Evolutionary conservation across 1,140 invertebrate genomes (phyloP), one percentile per base, ranked within the genome.

Genomic region (Zaprionus davidi): DNA sequence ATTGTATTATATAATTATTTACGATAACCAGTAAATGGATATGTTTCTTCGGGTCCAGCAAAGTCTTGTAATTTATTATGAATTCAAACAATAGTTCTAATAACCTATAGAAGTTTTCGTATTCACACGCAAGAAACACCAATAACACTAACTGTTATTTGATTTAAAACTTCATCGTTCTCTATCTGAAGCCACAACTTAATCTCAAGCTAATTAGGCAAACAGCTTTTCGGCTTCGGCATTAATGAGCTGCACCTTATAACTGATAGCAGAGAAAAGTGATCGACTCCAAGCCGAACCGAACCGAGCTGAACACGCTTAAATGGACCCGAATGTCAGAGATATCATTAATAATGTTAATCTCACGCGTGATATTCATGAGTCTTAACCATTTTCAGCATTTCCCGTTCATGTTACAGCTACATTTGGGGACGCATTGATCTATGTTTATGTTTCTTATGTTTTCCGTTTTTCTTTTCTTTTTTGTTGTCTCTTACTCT

Each of bases 311-410:
- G 26, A 20, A 31, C 5, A 38, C 13, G 28, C 17, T 38, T 51
- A 36, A 69, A 69, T 69, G 71, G 53, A 22, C 58, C 41, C 17
- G 63, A 24, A 70, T 63, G 58, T 58, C 59, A 58, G 38, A 71
- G 72, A 64, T 71, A 71, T 71, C 68, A 76, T 71, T 76, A 76
- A 76, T 76, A 60, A 75, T 63, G 67, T 59, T 75, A 71, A 75
- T 71, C 72, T 75, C 38, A 59, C 46, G 46, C 36, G 31, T 38
- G 57, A 41, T 55, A 71, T 71, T 64, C 44, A 71, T 60, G 69
- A 60, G 36, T 71, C 65, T 51, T 71, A 44, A 71, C 26, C 56
- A 69, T 46, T 46, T 46, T 46, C 41, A 46, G 41, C 41, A 65
- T 71, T 65, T 76, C 68, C 73, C 73, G 69, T 76, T 76, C 57